Conservation (phyloP, 2,797 vertebrate genomes). For the Alfaro cultratus region DNA sequence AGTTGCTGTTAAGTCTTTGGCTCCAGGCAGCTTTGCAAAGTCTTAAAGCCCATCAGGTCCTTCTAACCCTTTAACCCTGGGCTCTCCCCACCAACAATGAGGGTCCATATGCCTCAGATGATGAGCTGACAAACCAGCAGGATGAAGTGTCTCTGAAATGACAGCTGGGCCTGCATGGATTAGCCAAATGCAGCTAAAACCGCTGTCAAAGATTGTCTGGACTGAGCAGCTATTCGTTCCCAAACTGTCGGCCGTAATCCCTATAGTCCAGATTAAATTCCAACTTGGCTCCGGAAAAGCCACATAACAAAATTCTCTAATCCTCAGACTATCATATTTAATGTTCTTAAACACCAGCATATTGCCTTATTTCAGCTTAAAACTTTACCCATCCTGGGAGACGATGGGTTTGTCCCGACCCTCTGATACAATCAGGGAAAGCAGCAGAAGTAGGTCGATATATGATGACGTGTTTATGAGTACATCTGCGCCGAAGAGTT, state of each 20-base stretch:
- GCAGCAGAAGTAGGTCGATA: neutral
- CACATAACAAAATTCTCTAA: conserved; percentile 1
- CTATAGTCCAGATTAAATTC: conserved; percentile 8
- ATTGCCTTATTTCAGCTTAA: neutral
- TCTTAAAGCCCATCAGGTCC: conserved; percentile 18
- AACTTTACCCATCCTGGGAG: neutral
- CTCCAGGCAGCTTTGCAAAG: conserved; percentile 18
- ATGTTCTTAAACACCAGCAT: neutral
- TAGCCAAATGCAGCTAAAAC: conserved; percentile 26
- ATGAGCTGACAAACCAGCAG: conserved; percentile 29
- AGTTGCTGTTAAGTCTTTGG: conserved; percentile 12
- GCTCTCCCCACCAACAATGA: conserved; percentile 16
- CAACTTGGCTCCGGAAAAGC: neutral
- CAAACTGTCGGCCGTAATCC: conserved; percentile 30
- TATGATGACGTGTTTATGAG: neutral
- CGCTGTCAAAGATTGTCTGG: conserved; percentile 28
- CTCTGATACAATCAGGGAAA: neutral
- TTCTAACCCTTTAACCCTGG: conserved; percentile 8
- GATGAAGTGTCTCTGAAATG: conserved; percentile 15
- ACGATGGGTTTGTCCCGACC: neutral
- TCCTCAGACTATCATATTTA: conserved; percentile 4
- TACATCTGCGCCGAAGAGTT: neutral
- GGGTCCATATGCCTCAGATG: conserved; percentile 22
- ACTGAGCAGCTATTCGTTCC: conserved; percentile 20
- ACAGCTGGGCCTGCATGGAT: conserved; percentile 41